Evolutionary conservation across 2,113 vertebrate species (phyloP).

Genomic region (Forbesichthys papilliferus): DNA sequence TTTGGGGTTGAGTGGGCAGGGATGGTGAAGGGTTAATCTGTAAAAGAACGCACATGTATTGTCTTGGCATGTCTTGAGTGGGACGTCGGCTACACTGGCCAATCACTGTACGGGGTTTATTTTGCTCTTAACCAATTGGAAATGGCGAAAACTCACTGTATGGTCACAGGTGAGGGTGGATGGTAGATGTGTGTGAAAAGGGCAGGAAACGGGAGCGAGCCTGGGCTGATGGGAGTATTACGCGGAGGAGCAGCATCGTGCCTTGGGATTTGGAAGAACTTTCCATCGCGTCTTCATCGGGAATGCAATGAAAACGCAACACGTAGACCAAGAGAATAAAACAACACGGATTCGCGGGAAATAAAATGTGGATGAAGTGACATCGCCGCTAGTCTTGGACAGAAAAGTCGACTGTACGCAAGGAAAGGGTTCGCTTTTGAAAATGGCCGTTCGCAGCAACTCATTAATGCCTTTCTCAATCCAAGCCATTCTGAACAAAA

Average conservation of each 20-base stretch:
- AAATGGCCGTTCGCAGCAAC: slow-evolving; percentile 85
- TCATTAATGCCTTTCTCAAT: slow-evolving; percentile 91
- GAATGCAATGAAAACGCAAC: slow-evolving; percentile 57
- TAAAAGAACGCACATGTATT: slow-evolving; percentile 41
- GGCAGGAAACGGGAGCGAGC: slow-evolving; percentile 60
- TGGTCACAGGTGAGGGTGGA: slow-evolving; percentile 82
- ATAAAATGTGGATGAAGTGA: slow-evolving; percentile 67
- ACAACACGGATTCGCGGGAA: slow-evolving; percentile 33
- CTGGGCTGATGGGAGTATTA: slow-evolving; percentile 65
- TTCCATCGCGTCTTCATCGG: slow-evolving; percentile 53
- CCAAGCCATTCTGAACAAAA: slow-evolving; percentile 92
- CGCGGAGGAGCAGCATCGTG: slow-evolving; percentile 63
- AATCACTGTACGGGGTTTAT: slow-evolving; percentile 63
- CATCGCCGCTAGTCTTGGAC: slow-evolving; percentile 13
- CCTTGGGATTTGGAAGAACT: slow-evolving; percentile 54
- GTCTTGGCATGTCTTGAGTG: slow-evolving; percentile 38
- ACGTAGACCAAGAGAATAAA: slow-evolving; percentile 23
- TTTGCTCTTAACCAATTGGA: slow-evolving; percentile 63
- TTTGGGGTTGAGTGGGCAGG: neutral
- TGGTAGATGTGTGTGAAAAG: slow-evolving; percentile 72
- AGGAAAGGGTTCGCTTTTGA: slow-evolving; percentile 40
- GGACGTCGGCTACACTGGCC: slow-evolving; percentile 69
- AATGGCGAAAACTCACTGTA: slow-evolving; percentile 64
- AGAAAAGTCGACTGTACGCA: slow-evolving; percentile 11
- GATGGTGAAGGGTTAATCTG: slow-evolving; percentile 71